Evolutionary conservation across 2,888 invertebrate species (phyloP).

Genomic region (Lysandra bellargus): DNA sequence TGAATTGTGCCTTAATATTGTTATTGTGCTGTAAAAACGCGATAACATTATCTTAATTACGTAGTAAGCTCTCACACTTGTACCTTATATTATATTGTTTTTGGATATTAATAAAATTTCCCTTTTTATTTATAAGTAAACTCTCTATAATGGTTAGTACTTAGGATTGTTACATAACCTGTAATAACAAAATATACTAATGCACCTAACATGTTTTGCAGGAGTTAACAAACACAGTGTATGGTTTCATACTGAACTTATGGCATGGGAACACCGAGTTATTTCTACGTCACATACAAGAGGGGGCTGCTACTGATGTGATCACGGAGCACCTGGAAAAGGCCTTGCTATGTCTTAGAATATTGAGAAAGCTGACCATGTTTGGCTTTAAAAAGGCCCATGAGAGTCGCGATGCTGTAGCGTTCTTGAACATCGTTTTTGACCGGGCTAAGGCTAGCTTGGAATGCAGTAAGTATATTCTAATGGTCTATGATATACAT

Average conservation of each 20-base stretch:
- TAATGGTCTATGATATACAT: no score
- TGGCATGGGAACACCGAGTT: constrained; percentile 89
- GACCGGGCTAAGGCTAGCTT: constrained; percentile 88
- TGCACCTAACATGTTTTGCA: constrained; percentile 54
- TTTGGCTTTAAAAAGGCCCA: constrained; percentile 91
- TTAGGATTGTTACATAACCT: no score
- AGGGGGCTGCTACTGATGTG: constrained; percentile 79
- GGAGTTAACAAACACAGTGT: constrained; percentile 88
- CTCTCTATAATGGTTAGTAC: no score
- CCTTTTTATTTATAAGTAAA: no score
- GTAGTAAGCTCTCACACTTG: no score
- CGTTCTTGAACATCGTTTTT: constrained; percentile 89
- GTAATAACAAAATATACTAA: no score
- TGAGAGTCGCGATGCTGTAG: constrained; percentile 86
- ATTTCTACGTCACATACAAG: constrained; percentile 84
- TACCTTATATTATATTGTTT: no score
- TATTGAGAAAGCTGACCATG: constrained; percentile 90
- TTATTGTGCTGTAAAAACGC: no score
- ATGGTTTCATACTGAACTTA: constrained; percentile 86
- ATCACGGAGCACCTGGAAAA: constrained; percentile 87
- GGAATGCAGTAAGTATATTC: constrained; percentile 86
- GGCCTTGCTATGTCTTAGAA: constrained; percentile 88
- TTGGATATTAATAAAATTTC: no score
- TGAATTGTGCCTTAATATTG: no score
- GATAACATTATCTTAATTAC: no score